Conservation (phyloP, 2,888 invertebrate genomes). For the Agrochola macilenta region DNA sequence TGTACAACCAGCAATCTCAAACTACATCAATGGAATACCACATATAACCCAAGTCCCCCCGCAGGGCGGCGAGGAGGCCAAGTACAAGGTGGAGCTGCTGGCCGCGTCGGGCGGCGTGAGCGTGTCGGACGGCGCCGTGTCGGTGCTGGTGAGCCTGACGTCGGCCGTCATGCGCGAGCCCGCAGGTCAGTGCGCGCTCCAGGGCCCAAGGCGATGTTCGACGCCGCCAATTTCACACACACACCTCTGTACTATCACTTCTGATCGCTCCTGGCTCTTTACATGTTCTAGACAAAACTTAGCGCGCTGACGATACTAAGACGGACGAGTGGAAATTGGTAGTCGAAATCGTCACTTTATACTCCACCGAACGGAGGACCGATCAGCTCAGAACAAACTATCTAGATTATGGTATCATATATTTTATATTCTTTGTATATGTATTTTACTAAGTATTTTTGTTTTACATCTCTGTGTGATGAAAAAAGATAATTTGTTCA, state of each 20-base stretch:
- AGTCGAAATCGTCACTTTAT: slow-evolving; percentile 81
- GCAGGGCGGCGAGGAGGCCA: slow-evolving; percentile 84
- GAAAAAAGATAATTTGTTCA: slow-evolving; percentile 90
- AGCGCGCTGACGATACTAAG: slow-evolving; percentile 61
- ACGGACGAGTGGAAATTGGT: slow-evolving; percentile 81
- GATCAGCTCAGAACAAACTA: slow-evolving; percentile 88
- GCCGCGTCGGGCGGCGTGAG: slow-evolving; percentile 96
- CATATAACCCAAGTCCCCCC: no score
- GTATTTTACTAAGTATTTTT: slow-evolving; percentile 67
- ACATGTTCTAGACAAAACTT: slow-evolving; percentile 64
- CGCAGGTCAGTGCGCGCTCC: slow-evolving; percentile 83
- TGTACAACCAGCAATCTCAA: neutral
- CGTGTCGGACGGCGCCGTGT: slow-evolving; percentile 94
- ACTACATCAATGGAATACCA: no score
- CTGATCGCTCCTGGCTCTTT: slow-evolving; percentile 55
- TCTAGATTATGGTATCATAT: slow-evolving; percentile 76
- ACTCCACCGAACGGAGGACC: slow-evolving; percentile 67
- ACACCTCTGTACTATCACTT: slow-evolving; percentile 60
- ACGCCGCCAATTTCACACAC: slow-evolving; percentile 80
- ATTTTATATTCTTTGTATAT: slow-evolving; percentile 72
- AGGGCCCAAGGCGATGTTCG: slow-evolving; percentile 68
- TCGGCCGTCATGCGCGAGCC: slow-evolving; percentile 98
- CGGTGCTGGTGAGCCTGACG: slow-evolving; percentile 97
- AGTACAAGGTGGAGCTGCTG: slow-evolving; percentile 95
- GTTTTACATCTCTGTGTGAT: slow-evolving; percentile 68